Evolutionary conservation across 2,113 vertebrate species (phyloP).

Genomic region (Anarhynchus alexandrinus): DNA sequence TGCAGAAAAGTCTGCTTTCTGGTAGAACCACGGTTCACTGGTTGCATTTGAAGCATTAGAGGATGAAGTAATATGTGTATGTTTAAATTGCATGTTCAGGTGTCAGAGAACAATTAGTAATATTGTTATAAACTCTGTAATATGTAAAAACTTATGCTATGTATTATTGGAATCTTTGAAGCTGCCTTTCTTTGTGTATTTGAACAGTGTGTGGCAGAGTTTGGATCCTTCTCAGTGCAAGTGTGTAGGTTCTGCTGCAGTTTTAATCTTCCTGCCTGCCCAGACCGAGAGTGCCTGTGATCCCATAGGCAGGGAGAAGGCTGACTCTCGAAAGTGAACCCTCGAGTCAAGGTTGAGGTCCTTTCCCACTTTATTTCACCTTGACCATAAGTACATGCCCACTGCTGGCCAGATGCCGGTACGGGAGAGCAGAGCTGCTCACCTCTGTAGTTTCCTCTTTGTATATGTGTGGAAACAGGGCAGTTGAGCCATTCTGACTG

Average conservation of each 20-base stretch:
- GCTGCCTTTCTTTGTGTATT: not conserved
- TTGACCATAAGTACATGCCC: not conserved
- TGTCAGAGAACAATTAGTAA: not conserved
- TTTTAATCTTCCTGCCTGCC: not conserved
- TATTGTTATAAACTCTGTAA: not conserved
- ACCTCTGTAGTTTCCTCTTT: not conserved
- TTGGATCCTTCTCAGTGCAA: not conserved
- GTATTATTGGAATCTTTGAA: not conserved
- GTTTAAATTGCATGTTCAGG: not conserved
- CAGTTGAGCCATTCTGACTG: not conserved
- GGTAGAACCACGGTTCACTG: not conserved
- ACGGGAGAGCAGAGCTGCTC: not conserved
- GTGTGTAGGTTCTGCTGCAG: not conserved
- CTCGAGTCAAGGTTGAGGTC: not conserved
- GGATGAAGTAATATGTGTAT: not conserved
- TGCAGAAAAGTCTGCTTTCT: constrained; percentile 17
- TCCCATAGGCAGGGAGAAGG: not conserved
- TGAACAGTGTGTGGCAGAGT: not conserved
- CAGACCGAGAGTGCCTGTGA: not conserved
- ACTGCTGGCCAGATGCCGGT: not conserved
- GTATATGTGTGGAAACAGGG: not conserved
- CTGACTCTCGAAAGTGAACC: not conserved
- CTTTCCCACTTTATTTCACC: not conserved
- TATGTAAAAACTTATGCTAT: not conserved
- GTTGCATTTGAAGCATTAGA: not conserved